phyloP scores from a whole-genome alignment of 2,113 vertebrate genomes.

The Toxotes jaculatrix region DNA sequence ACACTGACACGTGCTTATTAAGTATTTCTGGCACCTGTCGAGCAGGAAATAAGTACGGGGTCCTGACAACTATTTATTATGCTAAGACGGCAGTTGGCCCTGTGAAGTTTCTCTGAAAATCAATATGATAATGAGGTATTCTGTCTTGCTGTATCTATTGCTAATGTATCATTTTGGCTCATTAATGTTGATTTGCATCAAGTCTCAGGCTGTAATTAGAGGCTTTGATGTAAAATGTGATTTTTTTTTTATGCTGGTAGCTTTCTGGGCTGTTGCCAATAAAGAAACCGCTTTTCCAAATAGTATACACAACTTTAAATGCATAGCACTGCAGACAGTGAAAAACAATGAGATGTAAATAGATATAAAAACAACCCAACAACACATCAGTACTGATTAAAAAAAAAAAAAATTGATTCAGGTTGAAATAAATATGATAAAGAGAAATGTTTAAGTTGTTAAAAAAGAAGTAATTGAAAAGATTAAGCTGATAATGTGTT shows the following conservation, averaged over 20 bases:
- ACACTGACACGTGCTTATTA: constrained; percentile 57
- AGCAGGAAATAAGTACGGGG: not conserved
- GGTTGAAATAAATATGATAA: not conserved
- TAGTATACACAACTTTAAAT: not conserved
- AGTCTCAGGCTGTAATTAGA: constrained; percentile 44
- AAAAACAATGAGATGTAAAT: not conserved
- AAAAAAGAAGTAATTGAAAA: constrained; percentile 3
- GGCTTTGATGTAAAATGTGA: constrained; percentile 12
- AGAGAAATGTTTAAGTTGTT: not conserved
- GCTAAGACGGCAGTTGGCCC: constrained; percentile 22
- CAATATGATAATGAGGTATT: constrained; percentile 49
- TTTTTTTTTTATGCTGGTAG: constrained; percentile 8
- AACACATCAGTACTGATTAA: not conserved
- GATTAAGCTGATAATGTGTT: constrained; percentile 29
- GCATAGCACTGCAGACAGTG: not conserved
- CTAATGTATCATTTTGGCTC: constrained; percentile 50
- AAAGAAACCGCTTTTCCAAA: constrained; percentile 1
- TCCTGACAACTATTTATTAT: constrained; percentile 48
- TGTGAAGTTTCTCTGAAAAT: constrained; percentile 35
- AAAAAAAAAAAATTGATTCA: not conserved
- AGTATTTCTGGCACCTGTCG: constrained; percentile 57
- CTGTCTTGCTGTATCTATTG: constrained; percentile 16
- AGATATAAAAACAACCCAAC: not conserved
- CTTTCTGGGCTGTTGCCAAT: not conserved
- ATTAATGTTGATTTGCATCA: constrained; percentile 50